These are phyloP conservation scores for Ectemnius lituratus DNA, from an alignment of 2,888 invertebrate species.

Conservation along the genomic window DNA sequence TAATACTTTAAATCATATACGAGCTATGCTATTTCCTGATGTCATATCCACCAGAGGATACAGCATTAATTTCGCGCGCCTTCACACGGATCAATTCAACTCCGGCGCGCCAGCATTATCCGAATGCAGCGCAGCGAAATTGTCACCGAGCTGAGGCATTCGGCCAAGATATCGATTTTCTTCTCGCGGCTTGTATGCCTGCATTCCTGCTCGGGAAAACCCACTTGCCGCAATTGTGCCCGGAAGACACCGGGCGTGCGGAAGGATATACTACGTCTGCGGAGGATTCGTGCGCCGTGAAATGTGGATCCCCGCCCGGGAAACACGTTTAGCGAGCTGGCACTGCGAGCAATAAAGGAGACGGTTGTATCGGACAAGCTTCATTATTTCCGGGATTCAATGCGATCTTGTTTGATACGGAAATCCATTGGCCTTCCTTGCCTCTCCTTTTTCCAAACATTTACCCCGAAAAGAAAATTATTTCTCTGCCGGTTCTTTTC, in stretches of 20 bases:
- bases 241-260: constrained; percentile 16
- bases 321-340: too few species aligned
- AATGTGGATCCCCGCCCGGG: constrained; percentile 10
- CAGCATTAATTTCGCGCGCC: too few species aligned
- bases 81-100: too few species aligned
- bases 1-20: too few species aligned
- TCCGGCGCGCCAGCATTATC: neutral
- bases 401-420: too few species aligned
- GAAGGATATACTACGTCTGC: constrained; percentile 8
- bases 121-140: neutral
- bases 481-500: too few species aligned
- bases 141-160: neutral
- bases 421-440: too few species aligned
- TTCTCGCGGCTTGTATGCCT: constrained; percentile 1
- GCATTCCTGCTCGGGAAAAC: neutral
- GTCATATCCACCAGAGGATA: too few species aligned
- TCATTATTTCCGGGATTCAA: neutral
- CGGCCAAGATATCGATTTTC: neutral
- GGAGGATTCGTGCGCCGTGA: constrained; percentile 23
- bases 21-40: too few species aligned
- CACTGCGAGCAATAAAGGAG: too few species aligned
- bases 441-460: too few species aligned
- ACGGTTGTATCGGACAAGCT: neutral
- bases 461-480: too few species aligned
- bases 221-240: constrained; percentile 15